Evolutionary conservation across 2,113 vertebrate species (phyloP), one percentile per base, ranked within the genome.

Genomic region (Hiodon alosoides): DNA sequence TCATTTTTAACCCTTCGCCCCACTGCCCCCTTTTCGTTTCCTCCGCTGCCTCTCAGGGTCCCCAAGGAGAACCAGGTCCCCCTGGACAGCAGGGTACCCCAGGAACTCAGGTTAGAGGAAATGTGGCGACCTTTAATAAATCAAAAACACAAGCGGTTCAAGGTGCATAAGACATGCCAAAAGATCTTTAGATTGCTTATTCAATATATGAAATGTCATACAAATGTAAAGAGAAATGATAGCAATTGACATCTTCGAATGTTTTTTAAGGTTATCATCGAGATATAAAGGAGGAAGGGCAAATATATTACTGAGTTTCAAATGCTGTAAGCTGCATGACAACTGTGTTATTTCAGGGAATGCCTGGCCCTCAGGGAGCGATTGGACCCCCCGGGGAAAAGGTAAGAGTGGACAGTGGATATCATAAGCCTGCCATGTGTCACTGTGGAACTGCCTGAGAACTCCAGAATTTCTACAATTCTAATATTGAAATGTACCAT

Each of bases 61-160:
- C 91, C 0, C 91, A 93, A 81, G 91, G 91, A 67, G 91, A 93
- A 57, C 91, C 91, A 2, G 91, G 91, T 3, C 91, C 91, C 72
- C 91, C 91, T 0, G 91, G 91, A 13, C 91, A 90, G 59, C 91
- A 92, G 80, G 91, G 91, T 0, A 77, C 83, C 0, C 85, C 89
- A 5, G 91, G 91, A 52, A 89, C 90, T 50, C 91, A 92, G 88
- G 91, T 90, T 66, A 86, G 80, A 9, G 3, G 5, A 10, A 64
- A 48, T 51, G 5, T 14, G 58, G 64, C 13, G 47, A 10, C 48
- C 13, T 31, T 31, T 7, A 3, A 10, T 64, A 3, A 54, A 17
- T 59, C n/a, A 59, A 3, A 68, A 48, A 50, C 2, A 58, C 17
- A 52, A 11, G 4, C 55, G 6, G 6, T 68, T 50, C 13, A 51